Conservation (phyloP, 2,113 vertebrate species). For the Euleptes europaea region DNA sequence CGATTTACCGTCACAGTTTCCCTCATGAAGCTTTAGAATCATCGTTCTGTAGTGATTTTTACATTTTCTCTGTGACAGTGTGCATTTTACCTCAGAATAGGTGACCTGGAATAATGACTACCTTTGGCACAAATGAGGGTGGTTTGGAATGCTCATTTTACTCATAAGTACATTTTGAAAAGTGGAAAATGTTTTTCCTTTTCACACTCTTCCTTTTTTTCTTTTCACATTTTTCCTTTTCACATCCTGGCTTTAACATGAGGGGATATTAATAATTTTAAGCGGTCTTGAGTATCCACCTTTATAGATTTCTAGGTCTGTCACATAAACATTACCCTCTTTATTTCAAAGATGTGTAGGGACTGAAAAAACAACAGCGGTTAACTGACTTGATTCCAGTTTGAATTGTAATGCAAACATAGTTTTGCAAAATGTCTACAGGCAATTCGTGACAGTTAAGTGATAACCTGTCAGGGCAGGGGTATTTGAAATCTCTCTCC, state of each 20-base stretch:
- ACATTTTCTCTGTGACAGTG: background rate
- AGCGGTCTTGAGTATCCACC: background rate
- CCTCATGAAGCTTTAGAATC: background rate
- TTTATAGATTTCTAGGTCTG: background rate
- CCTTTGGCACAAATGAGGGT: background rate
- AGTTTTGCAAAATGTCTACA: background rate
- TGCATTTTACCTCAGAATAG: background rate
- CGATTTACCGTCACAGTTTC: background rate
- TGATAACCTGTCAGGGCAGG: background rate
- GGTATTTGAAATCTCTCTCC: background rate
- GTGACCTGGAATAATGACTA: background rate
- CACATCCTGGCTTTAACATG: background rate
- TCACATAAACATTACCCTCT: background rate
- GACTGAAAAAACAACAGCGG: background rate
- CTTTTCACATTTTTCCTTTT: background rate
- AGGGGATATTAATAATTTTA: background rate
- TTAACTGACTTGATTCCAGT: background rate
- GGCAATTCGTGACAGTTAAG: background rate
- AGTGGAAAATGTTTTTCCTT: background rate
- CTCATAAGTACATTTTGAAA: background rate
- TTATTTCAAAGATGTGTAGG: background rate
- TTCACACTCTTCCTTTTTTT: background rate
- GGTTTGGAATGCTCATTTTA: background rate
- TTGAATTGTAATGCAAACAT: background rate
- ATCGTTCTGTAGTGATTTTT: background rate